Evolutionary conservation across 2,797 vertebrate species (phyloP), one percentile per base, ranked within the genome.

Genomic region (Chaunax sp.): DNA sequence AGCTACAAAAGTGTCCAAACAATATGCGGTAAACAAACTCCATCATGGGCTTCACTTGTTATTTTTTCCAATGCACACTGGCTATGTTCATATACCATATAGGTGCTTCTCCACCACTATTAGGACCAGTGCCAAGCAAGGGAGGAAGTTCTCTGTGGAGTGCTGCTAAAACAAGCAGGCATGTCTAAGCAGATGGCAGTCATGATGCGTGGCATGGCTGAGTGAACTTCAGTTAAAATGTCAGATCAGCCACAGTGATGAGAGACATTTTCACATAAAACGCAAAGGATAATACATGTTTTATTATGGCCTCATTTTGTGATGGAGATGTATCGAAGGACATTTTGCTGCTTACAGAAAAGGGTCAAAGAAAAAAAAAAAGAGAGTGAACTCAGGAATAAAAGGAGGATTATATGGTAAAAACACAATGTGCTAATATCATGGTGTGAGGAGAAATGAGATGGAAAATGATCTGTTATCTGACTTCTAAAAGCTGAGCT

Each of bases 181-280:
- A 64, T 52, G 50, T 79, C 62, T 62, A 46, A 87, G 61, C 81
- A 88, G 76, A 85, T 84, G 84, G 82, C 50, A 55, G 63, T 58
- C 71, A 63, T 78, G 81, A 81, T 74, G 69, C 71, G 66, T 69
- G 69, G 52, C 49, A 75, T 14, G 72, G 71, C 30, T 44, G 44
- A 84, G 61, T 78, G 75, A 62, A 69, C 69, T 60, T 52, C 60
- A 67, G 75, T 74, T 59, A 72, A 66, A 75, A 64, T 64, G 72
- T 68, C 72, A 72, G 70, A 73, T 74, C 38, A 70, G 59, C 38
- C 54, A 58, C 38, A 19, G 55, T 25, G 50, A 41, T 54, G 46
- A 47, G 58, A 78, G 47, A 62, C 38, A 51, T 74, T 61, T 65
- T 70, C 15, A 58, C 67, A 85, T 81, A 64, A 80, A 79, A 71